Base-by-base conservation (phyloP, 1,140 invertebrate genomes). In the Neodiprion lecontei region DNA sequence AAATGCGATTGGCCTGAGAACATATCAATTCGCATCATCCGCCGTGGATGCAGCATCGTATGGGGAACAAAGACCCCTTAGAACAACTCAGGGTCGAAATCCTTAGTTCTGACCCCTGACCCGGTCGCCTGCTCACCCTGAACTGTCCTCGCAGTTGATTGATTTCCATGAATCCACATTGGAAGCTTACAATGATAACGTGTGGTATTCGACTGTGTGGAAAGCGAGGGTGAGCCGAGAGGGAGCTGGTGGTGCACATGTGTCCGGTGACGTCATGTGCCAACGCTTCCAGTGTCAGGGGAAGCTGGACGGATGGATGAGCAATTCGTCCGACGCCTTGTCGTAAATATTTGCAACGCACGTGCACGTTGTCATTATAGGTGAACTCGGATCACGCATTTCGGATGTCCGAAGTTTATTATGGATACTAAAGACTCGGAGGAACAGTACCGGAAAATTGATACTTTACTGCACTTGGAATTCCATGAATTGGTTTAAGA, bases 101-200 rank as follows among this genome's bases (percentile, higher is more conserved):
- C 7, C 11, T 17, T 14, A 17, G 53, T 4, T 61, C 53, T 61
- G 53, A 61, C 67, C 21, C 40, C 67, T 69, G 40, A 21, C 67
- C 67, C 14, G 40, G 40, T 40, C 28, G 28, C 28, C 28, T 40
- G 28, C 7, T 69, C 23, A 23, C 10, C 10, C 21, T 69, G 21
- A 69, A 47, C 67, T 69, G 67, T 69, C 67, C 14, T 11, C 12
- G 40, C 21, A 21, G 67, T 47, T 69, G 67, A 69, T 69, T 69
- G 67, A 69, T 69, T 69, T 69, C 9, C 40, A 69, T 69, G 11
- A 69, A 69, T 69, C 67, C 67, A 21, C 21, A 69, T 69, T 69
- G 67, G 67, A 69, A 69, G 67, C 21, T 69, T 69, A 69, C 67
- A 69, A 69, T 69, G 40, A 47, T 21, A 23, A 47, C 67, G 40